phyloP scores from a whole-genome alignment of 2,113 vertebrate species.

The Amphiprion percula region DNA sequence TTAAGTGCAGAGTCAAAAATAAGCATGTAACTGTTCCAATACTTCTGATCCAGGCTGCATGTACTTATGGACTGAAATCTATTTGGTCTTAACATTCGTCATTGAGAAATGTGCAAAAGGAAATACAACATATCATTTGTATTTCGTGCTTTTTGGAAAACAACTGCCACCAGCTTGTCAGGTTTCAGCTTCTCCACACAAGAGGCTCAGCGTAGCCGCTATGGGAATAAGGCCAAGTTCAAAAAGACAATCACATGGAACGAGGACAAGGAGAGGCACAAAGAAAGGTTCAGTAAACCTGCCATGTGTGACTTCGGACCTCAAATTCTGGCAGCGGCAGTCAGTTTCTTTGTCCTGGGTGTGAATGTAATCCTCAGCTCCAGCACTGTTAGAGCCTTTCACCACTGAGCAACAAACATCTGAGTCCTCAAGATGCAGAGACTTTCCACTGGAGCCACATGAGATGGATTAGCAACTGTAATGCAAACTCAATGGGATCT shows the following conservation, averaged over 20 bases:
- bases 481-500: background rate
- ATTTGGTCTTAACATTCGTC: background rate
- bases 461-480: constrained; percentile 49
- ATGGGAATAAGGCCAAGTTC: constrained; percentile 30
- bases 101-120: background rate
- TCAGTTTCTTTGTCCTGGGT: constrained; percentile 18
- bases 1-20: too few species aligned
- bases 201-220: background rate
- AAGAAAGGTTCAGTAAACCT: constrained; percentile 22
- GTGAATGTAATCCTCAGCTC: constrained; percentile 53
- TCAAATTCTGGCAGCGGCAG: constrained; percentile 15
- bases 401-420: constrained; percentile 37
- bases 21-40: background rate
- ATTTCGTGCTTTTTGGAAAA: background rate
- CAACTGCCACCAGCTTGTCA: background rate
- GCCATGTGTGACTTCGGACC: constrained; percentile 23
- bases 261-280: constrained; percentile 6
- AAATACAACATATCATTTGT: background rate
- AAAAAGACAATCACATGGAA: constrained; percentile 3
- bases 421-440: constrained; percentile 18
- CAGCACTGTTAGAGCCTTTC: constrained; percentile 37
- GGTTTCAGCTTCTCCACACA: background rate
- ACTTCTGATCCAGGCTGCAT: background rate
- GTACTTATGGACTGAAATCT: background rate
- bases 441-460: constrained; percentile 44